Conservation (phyloP, 2,888 invertebrate species). For the Eucriotettix oculatus region DNA sequence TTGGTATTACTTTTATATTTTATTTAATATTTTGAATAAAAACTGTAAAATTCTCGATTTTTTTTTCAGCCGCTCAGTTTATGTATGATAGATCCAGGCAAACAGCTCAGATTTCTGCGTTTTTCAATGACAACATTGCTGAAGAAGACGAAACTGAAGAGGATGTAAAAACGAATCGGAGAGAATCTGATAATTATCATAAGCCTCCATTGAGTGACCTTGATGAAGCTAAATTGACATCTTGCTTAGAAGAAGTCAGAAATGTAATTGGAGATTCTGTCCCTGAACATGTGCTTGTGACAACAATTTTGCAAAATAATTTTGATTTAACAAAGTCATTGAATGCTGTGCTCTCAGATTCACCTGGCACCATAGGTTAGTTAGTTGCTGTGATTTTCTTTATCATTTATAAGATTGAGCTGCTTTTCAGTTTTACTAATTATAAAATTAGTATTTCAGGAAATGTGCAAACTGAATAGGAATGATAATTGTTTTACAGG, state of each 20-base stretch:
- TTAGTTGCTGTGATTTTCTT: too few relatives aligned
- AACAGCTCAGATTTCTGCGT: constrained; percentile 42
- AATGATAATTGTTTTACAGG: too few relatives aligned
- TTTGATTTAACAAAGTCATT: constrained; percentile 57
- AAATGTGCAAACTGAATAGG: too few relatives aligned
- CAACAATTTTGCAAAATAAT: constrained; percentile 50
- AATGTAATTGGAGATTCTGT: constrained; percentile 62
- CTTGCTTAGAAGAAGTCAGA: constrained; percentile 68
- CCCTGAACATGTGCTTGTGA: constrained; percentile 53
- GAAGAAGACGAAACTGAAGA: constrained; percentile 37
- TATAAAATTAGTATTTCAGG: too few relatives aligned
- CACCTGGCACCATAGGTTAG: constrained; percentile 13
- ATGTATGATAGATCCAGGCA: constrained; percentile 57
- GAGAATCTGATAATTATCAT: constrained; percentile 27
- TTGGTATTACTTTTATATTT: too few relatives aligned
- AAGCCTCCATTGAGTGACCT: constrained; percentile 39
- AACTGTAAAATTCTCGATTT: neutral
- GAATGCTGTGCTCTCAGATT: constrained; percentile 43
- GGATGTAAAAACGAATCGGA: constrained; percentile 7
- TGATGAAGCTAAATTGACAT: constrained; percentile 57
- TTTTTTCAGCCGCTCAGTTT: constrained; percentile 48
- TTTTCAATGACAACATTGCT: constrained; percentile 43
- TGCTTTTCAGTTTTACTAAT: too few relatives aligned
- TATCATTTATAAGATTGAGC: too few relatives aligned
- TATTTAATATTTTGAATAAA: neutral